Base-by-base conservation (phyloP, 2,797 vertebrate genomes). In the Ispidina picta region DNA sequence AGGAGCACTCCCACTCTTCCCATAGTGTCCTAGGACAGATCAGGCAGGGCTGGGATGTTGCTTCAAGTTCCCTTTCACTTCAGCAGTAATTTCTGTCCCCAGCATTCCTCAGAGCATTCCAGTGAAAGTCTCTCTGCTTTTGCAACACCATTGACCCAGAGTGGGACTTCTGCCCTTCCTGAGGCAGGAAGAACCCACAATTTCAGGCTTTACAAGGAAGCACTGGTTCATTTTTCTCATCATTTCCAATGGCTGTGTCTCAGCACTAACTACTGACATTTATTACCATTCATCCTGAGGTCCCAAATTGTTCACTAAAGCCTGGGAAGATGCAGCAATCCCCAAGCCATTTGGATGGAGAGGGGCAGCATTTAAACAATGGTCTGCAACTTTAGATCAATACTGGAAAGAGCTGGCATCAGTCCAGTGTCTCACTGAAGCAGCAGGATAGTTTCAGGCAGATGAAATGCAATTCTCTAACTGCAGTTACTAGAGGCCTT, bases 361-460 rank as follows among this genome's bases (percentile, higher is more conserved):
- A 91, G 23, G 29, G 68, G 43, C 44, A 58, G 64, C 65, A 68
- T 88, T 94, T 82, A 89, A 94, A 76, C 65, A 77, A 82, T 2
- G 1, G 23, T 79, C 72, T 37, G 82, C 69, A 41, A 66, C 1
- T 2, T 26, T 71, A 83, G 85, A 91, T 86, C 91, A 60, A 92
- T 86, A 79, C 39, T 63, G 88, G 39, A 26, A 81, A 86, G 77
- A 49, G 46, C 80, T 79, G 65, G 58, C 89, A 91, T 76, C 62
- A 86, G 81, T 84, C 83, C 71, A 86, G 54, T 1, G 0, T 19
- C 89, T 88, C 35, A 0, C 56, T 73, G 52, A 88, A 92, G 62
- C n/a, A 18, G 71, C 86, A 86, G 83, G 90, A 92, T 63, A 91
- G 66, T 88, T 92, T 84, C 91, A 93, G 71, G 80, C 88, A 89